Evolutionary conservation across 2,888 invertebrate genomes (phyloP), one percentile per base, ranked within the genome.

Genomic region (Meiosimyza decipiens): DNA sequence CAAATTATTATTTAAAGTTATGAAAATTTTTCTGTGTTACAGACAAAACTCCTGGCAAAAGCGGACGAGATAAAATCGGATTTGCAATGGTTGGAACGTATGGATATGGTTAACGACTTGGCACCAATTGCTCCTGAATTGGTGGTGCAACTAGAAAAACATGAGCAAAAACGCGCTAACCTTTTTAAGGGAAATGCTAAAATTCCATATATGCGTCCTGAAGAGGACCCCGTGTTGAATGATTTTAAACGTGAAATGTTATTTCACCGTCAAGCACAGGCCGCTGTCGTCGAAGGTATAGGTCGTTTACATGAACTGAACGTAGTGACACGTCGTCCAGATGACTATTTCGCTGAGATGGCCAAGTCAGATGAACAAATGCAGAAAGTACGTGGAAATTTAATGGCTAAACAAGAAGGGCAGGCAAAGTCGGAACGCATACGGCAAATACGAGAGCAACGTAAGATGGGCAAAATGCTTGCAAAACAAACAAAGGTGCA

Each of bases 271-370:
- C 96, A 95, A 86, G 96, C 95, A 0, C 96, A 98, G 84, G 91
- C 93, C 28, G 93, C 98, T 0, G 95, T 95, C 1, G 79, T 96
- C 40, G 92, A 94, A 76, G 95, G 93, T 0, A 90, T 99, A 28
- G 91, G 92, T 62, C 90, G 90, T 77, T 88, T 99, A 11, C 93
- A 95, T 74, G 90, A 91, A 54, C 85, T 95, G 6, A 92, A 92
- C 22, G 88, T 98, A 63, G 89, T 91, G 0, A 97, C 96, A 0
- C 93, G 91, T 82, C 90, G 94, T 66, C 99, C 99, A 0, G 95
- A 95, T 71, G 99, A 99, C 87, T 99, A 97, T 86, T 99, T 98
- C 88, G 99, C 99, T 0, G 96, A 99, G 89, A 99, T 99, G 99
- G 97, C 96, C 0, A 99, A 99, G 87, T 90, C 95, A 15, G 99